These are phyloP conservation scores for Paguma larvata DNA, from an alignment of 2,797 vertebrate genomes.

Conservation along the genomic window DNA sequence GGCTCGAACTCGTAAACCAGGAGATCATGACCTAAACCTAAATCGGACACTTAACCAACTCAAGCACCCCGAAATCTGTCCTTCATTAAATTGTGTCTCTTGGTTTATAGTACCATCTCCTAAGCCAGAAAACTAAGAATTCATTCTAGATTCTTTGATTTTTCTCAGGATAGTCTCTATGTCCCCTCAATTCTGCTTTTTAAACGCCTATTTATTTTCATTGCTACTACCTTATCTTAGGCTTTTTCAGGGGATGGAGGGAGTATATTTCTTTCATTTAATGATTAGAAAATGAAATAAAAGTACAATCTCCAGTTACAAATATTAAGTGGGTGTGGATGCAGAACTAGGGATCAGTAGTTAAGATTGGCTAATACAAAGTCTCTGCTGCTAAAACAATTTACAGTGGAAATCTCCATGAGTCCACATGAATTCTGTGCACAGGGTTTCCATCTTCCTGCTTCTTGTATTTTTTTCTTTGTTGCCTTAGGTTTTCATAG, in stretches of 20 bases:
- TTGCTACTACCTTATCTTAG: neutral
- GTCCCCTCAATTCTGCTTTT: constrained; percentile 42
- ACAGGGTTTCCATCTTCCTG: neutral
- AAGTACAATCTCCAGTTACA: neutral
- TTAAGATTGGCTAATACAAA: neutral
- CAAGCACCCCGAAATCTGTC: neutral
- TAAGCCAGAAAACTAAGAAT: constrained; percentile 45
- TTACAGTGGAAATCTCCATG: neutral
- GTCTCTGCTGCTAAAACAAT: neutral
- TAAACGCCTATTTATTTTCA: constrained; percentile 49
- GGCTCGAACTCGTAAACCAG: too few relatives aligned
- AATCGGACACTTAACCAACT: too few relatives aligned
- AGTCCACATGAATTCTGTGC: constrained; percentile 23
- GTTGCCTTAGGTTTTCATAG: constrained; percentile 23
- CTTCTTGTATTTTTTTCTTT: neutral
- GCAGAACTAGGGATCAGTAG: neutral
- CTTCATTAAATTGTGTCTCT: constrained; percentile 29
- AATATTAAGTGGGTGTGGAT: neutral
- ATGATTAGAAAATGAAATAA: neutral
- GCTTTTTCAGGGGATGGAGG: rapidly evolving
- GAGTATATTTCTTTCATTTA: neutral
- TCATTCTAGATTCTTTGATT: constrained; percentile 34
- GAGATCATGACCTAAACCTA: too few relatives aligned
- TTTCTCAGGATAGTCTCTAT: constrained; percentile 23
- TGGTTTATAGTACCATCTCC: constrained; percentile 14